Percentiles rank a stretch among this genome's conserved stretches.
Conservation (phyloP, 2,888 invertebrate genomes). For the Drosophila kuntzei region DNA sequence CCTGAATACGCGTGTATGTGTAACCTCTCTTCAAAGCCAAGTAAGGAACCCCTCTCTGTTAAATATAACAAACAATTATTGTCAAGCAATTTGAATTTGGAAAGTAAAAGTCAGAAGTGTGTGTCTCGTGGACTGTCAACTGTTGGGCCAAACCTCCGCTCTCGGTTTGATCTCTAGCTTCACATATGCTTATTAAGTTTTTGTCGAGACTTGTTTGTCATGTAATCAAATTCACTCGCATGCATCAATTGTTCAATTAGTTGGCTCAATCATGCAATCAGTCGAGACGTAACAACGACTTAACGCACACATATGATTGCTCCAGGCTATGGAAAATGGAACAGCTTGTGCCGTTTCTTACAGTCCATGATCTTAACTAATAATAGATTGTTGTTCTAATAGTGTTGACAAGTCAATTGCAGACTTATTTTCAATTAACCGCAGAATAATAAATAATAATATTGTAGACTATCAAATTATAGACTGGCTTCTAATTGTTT, state of each 20-base stretch:
- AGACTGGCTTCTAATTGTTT: not conserved
- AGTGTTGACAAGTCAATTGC: conserved; percentile 22
- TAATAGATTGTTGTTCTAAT: conserved; percentile 20
- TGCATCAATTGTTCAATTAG: conserved; percentile 79
- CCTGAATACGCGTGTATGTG: conserved; percentile 20
- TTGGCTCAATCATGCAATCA: conserved; percentile 75
- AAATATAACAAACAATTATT: conserved; percentile 55
- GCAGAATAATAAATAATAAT: not conserved
- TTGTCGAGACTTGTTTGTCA: conserved; percentile 66
- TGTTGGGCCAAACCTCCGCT: conserved; percentile 48
- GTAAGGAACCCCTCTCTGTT: conserved; percentile 3
- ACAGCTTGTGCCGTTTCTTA: conserved; percentile 27
- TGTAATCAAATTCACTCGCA: conserved; percentile 73
- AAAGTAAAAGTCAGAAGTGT: conserved; percentile 70
- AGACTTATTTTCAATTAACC: not conserved
- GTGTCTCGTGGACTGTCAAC: conserved; percentile 39
- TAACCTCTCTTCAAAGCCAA: conserved; percentile 40
- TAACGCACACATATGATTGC: conserved; percentile 15
- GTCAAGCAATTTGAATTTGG: conserved; percentile 65
- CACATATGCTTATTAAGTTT: conserved; percentile 48
- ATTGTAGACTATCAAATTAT: conserved; percentile 12
- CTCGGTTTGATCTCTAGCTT: conserved; percentile 20
- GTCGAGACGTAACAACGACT: conserved; percentile 37
- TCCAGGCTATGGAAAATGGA: conserved; percentile 17
- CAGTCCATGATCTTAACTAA: conserved; percentile 29